phyloP scores from a whole-genome alignment of 2,113 vertebrate species.

The Azemiops feae region DNA sequence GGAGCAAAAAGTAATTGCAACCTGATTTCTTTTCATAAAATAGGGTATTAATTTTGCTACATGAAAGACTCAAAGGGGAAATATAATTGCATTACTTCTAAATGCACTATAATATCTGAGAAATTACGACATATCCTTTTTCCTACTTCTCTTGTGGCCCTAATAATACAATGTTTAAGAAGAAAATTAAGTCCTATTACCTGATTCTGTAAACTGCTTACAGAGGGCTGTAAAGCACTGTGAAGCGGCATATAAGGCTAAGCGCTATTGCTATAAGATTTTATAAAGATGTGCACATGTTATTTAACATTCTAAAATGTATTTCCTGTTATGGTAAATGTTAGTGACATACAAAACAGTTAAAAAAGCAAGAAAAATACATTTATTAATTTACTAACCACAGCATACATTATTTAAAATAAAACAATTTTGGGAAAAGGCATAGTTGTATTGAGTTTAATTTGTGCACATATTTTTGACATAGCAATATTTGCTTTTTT shows the following conservation, averaged over 20 bases:
- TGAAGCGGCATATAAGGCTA: no score
- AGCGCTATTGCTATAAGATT: neutral
- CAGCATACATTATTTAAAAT: conserved; percentile 26
- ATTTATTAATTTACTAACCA: conserved; percentile 55
- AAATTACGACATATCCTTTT: neutral
- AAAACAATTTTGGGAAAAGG: neutral
- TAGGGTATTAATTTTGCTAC: neutral
- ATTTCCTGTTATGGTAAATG: neutral
- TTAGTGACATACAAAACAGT: neutral
- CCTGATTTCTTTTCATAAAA: neutral
- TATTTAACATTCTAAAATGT: neutral
- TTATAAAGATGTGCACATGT: neutral
- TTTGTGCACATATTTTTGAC: neutral
- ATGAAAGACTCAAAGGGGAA: neutral
- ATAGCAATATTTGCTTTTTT: neutral
- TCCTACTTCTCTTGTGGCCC: neutral
- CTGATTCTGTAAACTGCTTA: no score
- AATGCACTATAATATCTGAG: neutral
- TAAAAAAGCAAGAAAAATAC: neutral
- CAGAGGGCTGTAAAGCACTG: no score
- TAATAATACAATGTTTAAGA: neutral
- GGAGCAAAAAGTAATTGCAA: neutral
- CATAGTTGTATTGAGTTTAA: neutral
- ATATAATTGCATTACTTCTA: neutral
- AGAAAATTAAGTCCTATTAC: neutral